Percentiles rank a stretch among this genome's conserved stretches.
These are phyloP conservation scores for Lasius fuliginosus DNA, from an alignment of 2,888 invertebrate species.

Conservation along the genomic window DNA sequence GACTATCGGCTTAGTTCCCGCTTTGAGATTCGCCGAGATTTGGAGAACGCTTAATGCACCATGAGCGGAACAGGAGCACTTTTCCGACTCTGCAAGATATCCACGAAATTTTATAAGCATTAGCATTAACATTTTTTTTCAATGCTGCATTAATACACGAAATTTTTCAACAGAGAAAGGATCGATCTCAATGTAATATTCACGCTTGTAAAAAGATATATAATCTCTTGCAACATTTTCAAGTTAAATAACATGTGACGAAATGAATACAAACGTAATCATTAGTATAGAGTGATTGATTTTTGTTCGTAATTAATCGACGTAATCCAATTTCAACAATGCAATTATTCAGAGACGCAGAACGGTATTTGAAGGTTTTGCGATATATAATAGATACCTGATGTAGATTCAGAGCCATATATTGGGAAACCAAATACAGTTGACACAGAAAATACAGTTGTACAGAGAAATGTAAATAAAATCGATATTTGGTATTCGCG, in stretches of 20 bases:
- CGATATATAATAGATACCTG: slow-evolving; percentile 30
- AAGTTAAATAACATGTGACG: slow-evolving; percentile 3
- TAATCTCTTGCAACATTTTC: slow-evolving; percentile 11
- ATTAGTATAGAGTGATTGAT: slow-evolving; percentile 16
- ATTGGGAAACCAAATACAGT: slow-evolving; percentile 51
- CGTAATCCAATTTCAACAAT: slow-evolving; percentile 33
- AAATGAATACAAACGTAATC: slow-evolving; percentile 9
- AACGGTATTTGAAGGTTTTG: slow-evolving; percentile 31
- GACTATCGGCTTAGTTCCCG: slow-evolving; percentile 74
- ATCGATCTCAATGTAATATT: background rate
- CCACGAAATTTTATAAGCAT: slow-evolving; percentile 25
- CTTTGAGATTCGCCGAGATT: slow-evolving; percentile 60
- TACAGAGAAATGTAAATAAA: slow-evolving; percentile 48
- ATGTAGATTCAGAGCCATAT: slow-evolving; percentile 35
- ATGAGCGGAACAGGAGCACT: slow-evolving; percentile 20
- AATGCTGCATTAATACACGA: background rate
- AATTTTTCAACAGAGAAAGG: background rate
- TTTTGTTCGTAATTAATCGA: slow-evolving; percentile 41
- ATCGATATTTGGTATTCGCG: slow-evolving; percentile 42
- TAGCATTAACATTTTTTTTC: slow-evolving; percentile 12
- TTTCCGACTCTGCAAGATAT: slow-evolving; percentile 44
- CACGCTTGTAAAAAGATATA: background rate
- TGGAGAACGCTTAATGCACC: slow-evolving; percentile 67
- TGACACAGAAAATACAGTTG: slow-evolving; percentile 51
- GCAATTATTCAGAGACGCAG: slow-evolving; percentile 38